These are phyloP conservation scores for Oligia strigilis DNA, from an alignment of 2,888 invertebrate genomes.

Conservation along the genomic window DNA sequence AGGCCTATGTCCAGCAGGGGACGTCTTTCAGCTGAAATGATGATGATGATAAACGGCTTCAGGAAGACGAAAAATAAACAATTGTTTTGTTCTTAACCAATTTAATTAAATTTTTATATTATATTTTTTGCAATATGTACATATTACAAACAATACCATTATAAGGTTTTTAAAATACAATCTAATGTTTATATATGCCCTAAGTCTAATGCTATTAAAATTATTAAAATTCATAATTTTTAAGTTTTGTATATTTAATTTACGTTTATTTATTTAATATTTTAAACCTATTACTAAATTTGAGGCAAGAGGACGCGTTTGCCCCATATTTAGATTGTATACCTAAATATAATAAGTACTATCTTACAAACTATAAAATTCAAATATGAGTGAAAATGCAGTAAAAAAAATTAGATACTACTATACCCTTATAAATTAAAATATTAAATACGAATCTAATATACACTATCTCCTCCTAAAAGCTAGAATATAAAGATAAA, in stretches of 20 bases:
- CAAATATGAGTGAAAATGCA: conserved; percentile 82
- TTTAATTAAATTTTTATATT: conserved; percentile 57
- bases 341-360: conserved; percentile 4
- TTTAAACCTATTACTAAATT: conserved; percentile 67
- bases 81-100: conserved; percentile 43
- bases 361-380: conserved; percentile 36
- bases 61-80: conserved; percentile 37
- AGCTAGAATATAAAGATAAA: not conserved
- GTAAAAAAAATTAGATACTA: conserved; percentile 70
- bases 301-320: conserved; percentile 88
- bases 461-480: not conserved
- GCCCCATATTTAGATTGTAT: conserved; percentile 76
- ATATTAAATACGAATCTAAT: not conserved
- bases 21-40: too few species aligned
- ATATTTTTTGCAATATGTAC: conserved; percentile 75
- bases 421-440: conserved; percentile 1
- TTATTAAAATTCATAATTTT: conserved; percentile 8
- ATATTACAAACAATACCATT: conserved; percentile 65
- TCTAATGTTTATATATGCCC: conserved; percentile 42
- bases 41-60: too few species aligned
- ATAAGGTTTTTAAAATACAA: conserved; percentile 24
- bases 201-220: conserved; percentile 21
- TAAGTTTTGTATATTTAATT: conserved; percentile 9
- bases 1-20: too few species aligned
- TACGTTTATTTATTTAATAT: conserved; percentile 4